Evolutionary conservation across 2,113 vertebrate genomes (phyloP).

Genomic region (Toxotes chatareus): DNA sequence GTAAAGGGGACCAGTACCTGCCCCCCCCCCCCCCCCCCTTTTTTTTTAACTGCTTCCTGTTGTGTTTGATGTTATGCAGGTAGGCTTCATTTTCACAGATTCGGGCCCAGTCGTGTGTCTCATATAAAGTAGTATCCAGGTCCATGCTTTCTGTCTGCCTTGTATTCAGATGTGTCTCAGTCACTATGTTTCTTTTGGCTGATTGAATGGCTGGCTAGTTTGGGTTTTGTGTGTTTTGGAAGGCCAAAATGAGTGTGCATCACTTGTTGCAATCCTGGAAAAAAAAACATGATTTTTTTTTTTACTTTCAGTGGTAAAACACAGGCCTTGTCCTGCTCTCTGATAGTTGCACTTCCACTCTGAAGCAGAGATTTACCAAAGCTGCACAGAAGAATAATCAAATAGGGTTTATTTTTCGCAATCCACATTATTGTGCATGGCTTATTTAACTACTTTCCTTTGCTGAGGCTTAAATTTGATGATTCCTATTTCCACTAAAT

Average conservation of each 20-base stretch:
- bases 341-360: constrained; percentile 1
- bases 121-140: not conserved
- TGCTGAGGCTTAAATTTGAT: constrained; percentile 7
- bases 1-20: not conserved
- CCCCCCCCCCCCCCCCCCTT: no score
- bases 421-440: constrained; percentile 10
- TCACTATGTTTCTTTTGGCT: constrained; percentile 53
- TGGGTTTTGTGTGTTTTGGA: constrained; percentile 62
- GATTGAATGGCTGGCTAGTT: constrained; percentile 1
- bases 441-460: constrained; percentile 30
- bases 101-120: not conserved
- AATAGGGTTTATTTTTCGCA: constrained; percentile 11
- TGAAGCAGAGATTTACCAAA: not conserved
- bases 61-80: not conserved
- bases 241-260: constrained; percentile 7
- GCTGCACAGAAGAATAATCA: constrained; percentile 7
- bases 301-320: not conserved
- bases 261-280: constrained; percentile 37
- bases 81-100: not conserved
- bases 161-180: constrained; percentile 11
- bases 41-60: not conserved
- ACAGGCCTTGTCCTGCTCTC: not conserved
- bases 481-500: constrained; percentile 28
- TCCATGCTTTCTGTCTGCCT: constrained; percentile 19
- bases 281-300: constrained; percentile 15